A percentile compares a stretch with the other conserved stretches of the same genome.
phyloP scores from a whole-genome alignment of 1,140 invertebrate genomes.

The Zaprionus inermis region DNA sequence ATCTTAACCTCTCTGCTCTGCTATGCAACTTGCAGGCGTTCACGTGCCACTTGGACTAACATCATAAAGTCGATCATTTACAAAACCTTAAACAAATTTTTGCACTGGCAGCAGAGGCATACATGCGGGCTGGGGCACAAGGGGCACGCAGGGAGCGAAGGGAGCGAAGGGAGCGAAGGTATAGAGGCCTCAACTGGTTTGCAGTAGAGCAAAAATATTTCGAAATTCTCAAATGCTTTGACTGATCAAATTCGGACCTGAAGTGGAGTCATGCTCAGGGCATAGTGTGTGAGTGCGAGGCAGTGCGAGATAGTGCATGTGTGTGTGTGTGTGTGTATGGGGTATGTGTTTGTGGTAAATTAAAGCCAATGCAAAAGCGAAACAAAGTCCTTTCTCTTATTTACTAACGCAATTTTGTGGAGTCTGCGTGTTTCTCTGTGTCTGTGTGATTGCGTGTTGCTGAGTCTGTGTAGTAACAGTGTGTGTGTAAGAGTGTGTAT shows the following conservation, averaged over 20 bases:
- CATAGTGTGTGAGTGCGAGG: neutral
- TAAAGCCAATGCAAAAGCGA: slow-evolving; percentile 28
- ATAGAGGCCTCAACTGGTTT: neutral
- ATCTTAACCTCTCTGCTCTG: neutral
- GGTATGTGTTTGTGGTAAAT: slow-evolving; percentile 10
- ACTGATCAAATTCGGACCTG: slow-evolving; percentile 9
- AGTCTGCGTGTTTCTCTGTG: neutral
- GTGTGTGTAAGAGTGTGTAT: neutral
- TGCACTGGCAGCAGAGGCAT: neutral
- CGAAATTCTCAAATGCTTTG: slow-evolving; percentile 7
- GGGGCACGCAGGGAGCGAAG: neutral
- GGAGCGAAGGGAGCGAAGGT: neutral
- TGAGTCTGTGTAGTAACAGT: neutral
- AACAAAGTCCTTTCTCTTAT: slow-evolving; percentile 44
- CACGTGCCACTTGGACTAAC: neutral
- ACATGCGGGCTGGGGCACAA: neutral
- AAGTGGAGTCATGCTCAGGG: slow-evolving; percentile 14
- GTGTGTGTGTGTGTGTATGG: slow-evolving; percentile 1
- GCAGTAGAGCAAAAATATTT: slow-evolving; percentile 13
- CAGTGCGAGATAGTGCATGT: neutral
- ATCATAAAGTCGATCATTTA: slow-evolving; percentile 30
- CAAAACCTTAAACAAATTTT: slow-evolving; percentile 6
- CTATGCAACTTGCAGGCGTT: slow-evolving; percentile 13
- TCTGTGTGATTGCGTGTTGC: neutral
- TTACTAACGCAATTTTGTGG: slow-evolving; percentile 50